A percentile compares a stretch with the other conserved stretches of the same genome.
Conservation (phyloP, 2,888 invertebrate genomes). For the Caenorhabditis sp. region DNA sequence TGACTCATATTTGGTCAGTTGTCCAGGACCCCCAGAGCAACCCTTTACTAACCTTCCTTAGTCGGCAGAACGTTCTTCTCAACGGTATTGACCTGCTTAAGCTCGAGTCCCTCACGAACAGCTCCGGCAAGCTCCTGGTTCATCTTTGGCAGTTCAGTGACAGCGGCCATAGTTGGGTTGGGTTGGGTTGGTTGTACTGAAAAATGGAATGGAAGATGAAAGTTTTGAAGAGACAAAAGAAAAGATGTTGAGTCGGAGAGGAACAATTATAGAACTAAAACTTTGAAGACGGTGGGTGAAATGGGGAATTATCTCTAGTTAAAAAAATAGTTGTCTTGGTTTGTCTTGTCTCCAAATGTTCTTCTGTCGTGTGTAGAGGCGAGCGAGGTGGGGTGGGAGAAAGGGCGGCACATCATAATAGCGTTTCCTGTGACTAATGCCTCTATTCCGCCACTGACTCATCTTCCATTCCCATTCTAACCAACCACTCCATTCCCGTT, state of each 20-base stretch:
- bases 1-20: too few species aligned
- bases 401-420: slow-evolving; percentile 49
- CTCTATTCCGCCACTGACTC: slow-evolving; percentile 41
- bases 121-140: slow-evolving; percentile 68
- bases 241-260: too few species aligned
- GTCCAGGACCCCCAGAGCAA: too few species aligned
- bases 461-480: too few species aligned
- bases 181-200: too few species aligned
- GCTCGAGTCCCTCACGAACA: slow-evolving; percentile 66
- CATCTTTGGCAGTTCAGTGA: slow-evolving; percentile 74
- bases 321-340: slow-evolving; percentile 18
- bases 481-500: too few species aligned
- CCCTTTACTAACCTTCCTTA: slow-evolving; percentile 78
- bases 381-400: neutral
- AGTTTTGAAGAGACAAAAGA: slow-evolving; percentile 9
- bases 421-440: slow-evolving; percentile 55
- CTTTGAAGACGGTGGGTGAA: slow-evolving; percentile 13
- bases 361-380: neutral
- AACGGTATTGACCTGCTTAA: slow-evolving; percentile 78
- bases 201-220: too few species aligned
- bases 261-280: slow-evolving; percentile 10
- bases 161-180: slow-evolving; percentile 55
- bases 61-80: slow-evolving; percentile 81
- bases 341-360: too few species aligned
- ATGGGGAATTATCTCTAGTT: slow-evolving; percentile 44